These are phyloP conservation scores for Trichogramma evanescens DNA, from an alignment of 2,888 invertebrate genomes.

Conservation along the genomic window DNA sequence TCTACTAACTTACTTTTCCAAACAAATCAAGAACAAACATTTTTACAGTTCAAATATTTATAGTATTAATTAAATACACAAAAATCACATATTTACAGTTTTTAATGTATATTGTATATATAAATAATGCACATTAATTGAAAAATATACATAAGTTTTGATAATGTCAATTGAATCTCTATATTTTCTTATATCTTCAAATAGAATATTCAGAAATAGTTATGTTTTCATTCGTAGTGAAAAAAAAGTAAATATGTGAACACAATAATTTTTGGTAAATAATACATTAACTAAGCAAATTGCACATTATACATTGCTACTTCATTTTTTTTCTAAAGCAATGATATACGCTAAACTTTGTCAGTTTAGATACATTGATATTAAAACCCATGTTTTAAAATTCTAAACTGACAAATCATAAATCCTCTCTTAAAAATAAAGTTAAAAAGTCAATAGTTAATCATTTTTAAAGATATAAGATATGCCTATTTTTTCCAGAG, in stretches of 20 bases:
- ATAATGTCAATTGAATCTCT: conserved; percentile 22
- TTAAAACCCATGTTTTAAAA: too few relatives aligned
- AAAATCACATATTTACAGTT: conserved; percentile 42
- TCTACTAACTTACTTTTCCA: conserved; percentile 30
- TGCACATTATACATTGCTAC: neutral
- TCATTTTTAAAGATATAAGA: too few relatives aligned
- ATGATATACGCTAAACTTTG: too few relatives aligned
- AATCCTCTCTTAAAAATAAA: too few relatives aligned
- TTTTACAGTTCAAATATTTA: conserved; percentile 39
- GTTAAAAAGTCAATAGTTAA: too few relatives aligned
- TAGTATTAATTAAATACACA: conserved; percentile 38
- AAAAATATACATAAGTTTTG: conserved; percentile 32
- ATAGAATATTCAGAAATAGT: too few relatives aligned
- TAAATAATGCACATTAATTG: conserved; percentile 39
- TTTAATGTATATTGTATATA: conserved; percentile 41
- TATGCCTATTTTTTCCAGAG: too few relatives aligned
- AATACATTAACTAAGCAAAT: neutral
- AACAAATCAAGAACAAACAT: conserved; percentile 29
- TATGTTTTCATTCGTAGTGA: too few relatives aligned
- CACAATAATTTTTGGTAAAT: neutral
- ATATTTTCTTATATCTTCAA: neutral
- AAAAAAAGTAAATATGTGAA: too few relatives aligned
- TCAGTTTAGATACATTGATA: too few relatives aligned
- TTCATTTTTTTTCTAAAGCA: too few relatives aligned
- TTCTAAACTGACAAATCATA: too few relatives aligned